Conservation (phyloP, 2,888 invertebrate species). For the Mylabris sibirica region DNA sequence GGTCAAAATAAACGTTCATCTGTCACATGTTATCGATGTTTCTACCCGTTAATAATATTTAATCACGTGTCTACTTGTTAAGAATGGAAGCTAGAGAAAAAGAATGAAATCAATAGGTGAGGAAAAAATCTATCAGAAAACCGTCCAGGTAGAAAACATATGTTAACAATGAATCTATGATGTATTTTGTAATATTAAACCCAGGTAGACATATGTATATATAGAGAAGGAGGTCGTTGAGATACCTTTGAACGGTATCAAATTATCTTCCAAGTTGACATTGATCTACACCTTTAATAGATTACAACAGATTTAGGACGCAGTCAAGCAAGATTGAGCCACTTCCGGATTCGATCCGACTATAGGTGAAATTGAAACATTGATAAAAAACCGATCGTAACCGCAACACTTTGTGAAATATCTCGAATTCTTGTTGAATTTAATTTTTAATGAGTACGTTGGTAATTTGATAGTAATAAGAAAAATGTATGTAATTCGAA, state of each 20-base stretch:
- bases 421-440: too few relatives aligned
- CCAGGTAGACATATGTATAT: background rate
- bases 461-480: background rate
- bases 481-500: background rate
- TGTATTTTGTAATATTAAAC: constrained; percentile 28
- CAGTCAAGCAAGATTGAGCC: background rate
- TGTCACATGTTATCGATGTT: background rate
- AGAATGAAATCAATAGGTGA: constrained; percentile 15
- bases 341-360: background rate
- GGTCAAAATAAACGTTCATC: background rate
- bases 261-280: constrained; percentile 28
- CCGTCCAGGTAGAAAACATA: constrained; percentile 33
- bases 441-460: constrained; percentile 1
- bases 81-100: background rate
- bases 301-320: constrained; percentile 9
- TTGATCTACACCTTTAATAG: constrained; percentile 22
- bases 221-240: constrained; percentile 29
- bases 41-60: constrained; percentile 28
- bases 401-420: too few relatives aligned
- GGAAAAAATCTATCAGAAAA: constrained; percentile 29
- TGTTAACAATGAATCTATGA: constrained; percentile 32
- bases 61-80: constrained; percentile 22
- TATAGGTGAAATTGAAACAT: background rate
- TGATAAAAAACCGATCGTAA: background rate
- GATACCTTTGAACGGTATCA: constrained; percentile 34